Percentiles rank a stretch among this genome's conserved stretches.
Conservation (phyloP, 2,797 vertebrate genomes). For the Hydrophis major region DNA sequence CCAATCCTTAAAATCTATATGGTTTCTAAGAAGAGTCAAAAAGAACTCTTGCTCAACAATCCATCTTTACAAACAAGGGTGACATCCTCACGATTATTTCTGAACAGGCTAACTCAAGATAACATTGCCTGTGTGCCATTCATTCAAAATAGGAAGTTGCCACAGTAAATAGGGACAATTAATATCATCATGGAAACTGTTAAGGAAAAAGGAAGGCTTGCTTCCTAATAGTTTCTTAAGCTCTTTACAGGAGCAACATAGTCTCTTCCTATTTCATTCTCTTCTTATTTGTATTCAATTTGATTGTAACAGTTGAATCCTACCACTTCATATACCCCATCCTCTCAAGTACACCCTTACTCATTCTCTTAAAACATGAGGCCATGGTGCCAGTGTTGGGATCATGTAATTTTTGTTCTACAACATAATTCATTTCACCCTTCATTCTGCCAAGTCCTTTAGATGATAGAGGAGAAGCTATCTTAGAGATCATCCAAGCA, state of each 20-base stretch:
- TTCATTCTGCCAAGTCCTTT: background rate
- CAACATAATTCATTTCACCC: background rate
- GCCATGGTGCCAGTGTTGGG: background rate
- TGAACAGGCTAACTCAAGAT: no score
- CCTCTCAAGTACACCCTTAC: no score
- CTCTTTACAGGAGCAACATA: background rate
- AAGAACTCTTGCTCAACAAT: background rate
- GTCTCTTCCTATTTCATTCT: background rate
- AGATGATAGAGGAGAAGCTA: background rate
- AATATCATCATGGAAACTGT: background rate
- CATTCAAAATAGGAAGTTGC: background rate
- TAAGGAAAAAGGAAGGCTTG: background rate
- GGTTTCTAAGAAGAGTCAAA: background rate
- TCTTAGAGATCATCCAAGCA: background rate
- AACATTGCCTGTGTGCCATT: background rate
- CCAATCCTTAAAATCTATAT: background rate
- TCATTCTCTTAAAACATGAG: background rate
- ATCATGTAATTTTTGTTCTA: background rate
- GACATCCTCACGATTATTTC: background rate
- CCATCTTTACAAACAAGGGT: background rate
- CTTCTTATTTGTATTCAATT: background rate
- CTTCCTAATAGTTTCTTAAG: background rate
- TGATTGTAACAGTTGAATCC: background rate
- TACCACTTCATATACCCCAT: background rate
- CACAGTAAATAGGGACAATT: background rate